These are phyloP conservation scores for Alcis repandata DNA, from an alignment of 2,888 invertebrate genomes.

Conservation along the genomic window DNA sequence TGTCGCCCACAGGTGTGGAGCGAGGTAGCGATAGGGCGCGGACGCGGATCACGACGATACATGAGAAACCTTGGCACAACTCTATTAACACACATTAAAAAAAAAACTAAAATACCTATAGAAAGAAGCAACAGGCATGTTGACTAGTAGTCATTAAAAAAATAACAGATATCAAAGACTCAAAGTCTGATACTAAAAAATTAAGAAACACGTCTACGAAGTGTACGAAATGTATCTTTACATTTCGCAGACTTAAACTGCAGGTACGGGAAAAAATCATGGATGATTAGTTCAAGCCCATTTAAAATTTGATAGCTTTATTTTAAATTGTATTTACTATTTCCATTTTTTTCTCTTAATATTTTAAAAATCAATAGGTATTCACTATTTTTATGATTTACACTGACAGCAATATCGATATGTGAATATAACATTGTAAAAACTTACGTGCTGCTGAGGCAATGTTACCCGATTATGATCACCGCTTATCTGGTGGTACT, in stretches of 20 bases:
- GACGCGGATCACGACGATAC: not conserved
- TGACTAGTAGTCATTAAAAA: no score
- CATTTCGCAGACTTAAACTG: no score
- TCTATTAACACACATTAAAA: not conserved
- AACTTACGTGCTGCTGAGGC: constrained; percentile 76
- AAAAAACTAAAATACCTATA: not conserved
- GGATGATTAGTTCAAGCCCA: not conserved
- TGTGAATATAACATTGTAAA: constrained; percentile 42
- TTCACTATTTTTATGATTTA: not conserved
- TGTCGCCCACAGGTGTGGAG: constrained; percentile 62
- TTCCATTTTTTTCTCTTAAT: not conserved
- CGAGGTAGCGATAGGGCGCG: not conserved
- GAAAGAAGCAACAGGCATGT: no score
- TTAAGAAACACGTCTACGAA: no score
- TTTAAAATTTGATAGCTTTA: not conserved
- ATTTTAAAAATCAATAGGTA: not conserved
- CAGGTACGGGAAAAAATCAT: no score
- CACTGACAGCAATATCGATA: not conserved
- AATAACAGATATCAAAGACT: no score
- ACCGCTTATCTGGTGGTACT: constrained; percentile 62
- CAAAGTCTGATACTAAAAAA: no score
- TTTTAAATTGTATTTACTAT: not conserved
- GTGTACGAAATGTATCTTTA: no score
- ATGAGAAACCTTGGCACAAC: not conserved
- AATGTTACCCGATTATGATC: constrained; percentile 68